Evolutionary conservation across 2,888 invertebrate genomes (phyloP).

Genomic region (Timandra comae): DNA sequence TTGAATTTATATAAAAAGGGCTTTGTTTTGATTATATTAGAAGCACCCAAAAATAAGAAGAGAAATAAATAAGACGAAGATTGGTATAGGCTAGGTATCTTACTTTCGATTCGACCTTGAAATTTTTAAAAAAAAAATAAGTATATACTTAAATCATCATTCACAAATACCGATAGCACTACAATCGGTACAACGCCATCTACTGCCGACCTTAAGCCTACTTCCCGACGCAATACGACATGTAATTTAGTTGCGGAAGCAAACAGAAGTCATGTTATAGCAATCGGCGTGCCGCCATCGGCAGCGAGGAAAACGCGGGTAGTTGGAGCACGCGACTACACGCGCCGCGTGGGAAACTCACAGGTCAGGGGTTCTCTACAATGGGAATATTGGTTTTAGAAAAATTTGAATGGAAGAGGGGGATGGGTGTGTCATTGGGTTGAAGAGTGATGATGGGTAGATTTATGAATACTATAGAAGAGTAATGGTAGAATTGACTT

Average conservation of each 20-base stretch:
- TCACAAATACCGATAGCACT: neutral
- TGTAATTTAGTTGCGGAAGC: slow-evolving; percentile 62
- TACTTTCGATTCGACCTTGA: too few relatives aligned
- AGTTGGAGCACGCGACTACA: slow-evolving; percentile 15
- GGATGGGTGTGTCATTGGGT: too few relatives aligned
- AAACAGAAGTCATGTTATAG: slow-evolving; percentile 51
- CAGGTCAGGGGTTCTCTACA: slow-evolving; percentile 8
- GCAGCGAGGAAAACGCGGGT: slow-evolving; percentile 21
- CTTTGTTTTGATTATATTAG: too few relatives aligned
- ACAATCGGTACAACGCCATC: slow-evolving; percentile 6
- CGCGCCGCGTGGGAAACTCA: slow-evolving; percentile 4
- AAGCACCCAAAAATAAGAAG: too few relatives aligned
- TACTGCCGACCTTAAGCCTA: slow-evolving; percentile 31
- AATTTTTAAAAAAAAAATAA: too few relatives aligned
- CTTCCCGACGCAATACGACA: slow-evolving; percentile 40
- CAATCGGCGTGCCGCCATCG: slow-evolving; percentile 24
- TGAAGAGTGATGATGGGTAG: too few relatives aligned
- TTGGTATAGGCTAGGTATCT: too few relatives aligned
- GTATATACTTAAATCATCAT: neutral
- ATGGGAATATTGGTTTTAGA: slow-evolving; percentile 2
- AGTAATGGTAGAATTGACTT: too few relatives aligned
- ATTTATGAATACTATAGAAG: too few relatives aligned
- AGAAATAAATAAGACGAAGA: too few relatives aligned
- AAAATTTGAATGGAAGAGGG: too few relatives aligned
- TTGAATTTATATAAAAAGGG: too few relatives aligned